Evolutionary conservation across 2,113 vertebrate species (phyloP), one percentile per base, ranked within the genome.

Genomic region (Empidonax traillii): DNA sequence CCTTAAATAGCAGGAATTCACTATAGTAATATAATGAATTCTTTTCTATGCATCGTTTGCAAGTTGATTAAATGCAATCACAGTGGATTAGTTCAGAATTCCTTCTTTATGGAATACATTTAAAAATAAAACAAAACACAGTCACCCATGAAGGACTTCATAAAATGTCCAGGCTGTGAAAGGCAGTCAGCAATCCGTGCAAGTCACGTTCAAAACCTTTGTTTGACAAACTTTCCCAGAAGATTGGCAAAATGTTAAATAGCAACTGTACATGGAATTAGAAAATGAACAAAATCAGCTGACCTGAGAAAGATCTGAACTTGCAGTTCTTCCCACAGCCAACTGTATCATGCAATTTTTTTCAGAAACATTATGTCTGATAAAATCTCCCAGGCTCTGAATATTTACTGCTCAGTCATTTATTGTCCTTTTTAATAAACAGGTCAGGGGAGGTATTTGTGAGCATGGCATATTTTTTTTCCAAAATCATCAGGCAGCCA

Each of bases 161-260:
- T 96, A 94, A 97, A 98, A 96, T n/a, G 52, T 91, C 67, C 79
- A 88, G 93, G 67, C 79, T 75, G 65, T 97, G 94, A 97, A 97
- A 91, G 76, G 89, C 91, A 78, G 56, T 77, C 76, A 88, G 81
- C 76, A 96, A 95, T 94, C 90, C 94, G 94, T 95, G 95, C 97
- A 98, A 97, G 97, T 97, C 97, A 97, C 81, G 17, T 98, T 97
- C 96, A 94, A 88, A 82, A 90, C 93, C 93, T 98, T 97, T 97
- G 93, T 97, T 94, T 95, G 84, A 94, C 86, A 90, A 95, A 97
- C 85, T 97, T 98, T 98, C 95, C 97, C 97, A 97, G 96, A 97
- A 97, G 94, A 92, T 35, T 96, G 95, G 92, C 94, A 97, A 90
- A 87, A 69, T 96, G 93, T 96, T 97, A 98, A 97, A 97, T 65